Evolutionary conservation across 2,888 invertebrate species (phyloP).

Genomic region (Mesorhabditis spiculigera): DNA sequence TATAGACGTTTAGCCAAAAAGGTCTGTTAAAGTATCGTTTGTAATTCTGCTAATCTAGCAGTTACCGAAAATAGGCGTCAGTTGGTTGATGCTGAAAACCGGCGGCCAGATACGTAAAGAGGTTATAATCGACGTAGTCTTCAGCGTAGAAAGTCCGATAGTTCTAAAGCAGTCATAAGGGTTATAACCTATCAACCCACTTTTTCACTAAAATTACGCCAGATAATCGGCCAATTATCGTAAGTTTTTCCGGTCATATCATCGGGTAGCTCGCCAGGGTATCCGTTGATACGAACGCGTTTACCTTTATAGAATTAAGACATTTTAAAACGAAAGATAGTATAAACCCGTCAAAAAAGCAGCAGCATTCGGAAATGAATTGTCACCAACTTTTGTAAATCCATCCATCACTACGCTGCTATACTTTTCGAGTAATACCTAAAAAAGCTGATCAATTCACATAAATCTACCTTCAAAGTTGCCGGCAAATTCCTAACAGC

Average conservation of each 20-base stretch:
- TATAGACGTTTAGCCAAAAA: constrained; percentile 56
- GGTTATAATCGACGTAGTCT: constrained; percentile 59
- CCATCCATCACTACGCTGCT: constrained; percentile 43
- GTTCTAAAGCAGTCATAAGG: constrained; percentile 19
- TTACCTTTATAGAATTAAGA: no score
- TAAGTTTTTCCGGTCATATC: no score
- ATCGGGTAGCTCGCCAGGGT: no score
- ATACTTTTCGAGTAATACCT: constrained; percentile 23
- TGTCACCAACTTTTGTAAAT: constrained; percentile 61
- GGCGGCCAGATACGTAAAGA: constrained; percentile 59
- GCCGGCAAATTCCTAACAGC: constrained; percentile 57
- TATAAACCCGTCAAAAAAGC: constrained; percentile 57
- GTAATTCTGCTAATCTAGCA: constrained; percentile 11
- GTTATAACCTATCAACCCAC: no score
- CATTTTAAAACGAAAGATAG: no score
- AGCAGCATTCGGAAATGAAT: constrained; percentile 60
- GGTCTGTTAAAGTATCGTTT: constrained; percentile 44
- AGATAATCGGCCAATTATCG: no score
- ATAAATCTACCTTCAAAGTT: constrained; percentile 42
- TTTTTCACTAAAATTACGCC: no score
- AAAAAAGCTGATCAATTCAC: constrained; percentile 8
- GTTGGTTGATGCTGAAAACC: constrained; percentile 59
- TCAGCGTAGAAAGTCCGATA: constrained; percentile 61
- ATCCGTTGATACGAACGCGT: no score
- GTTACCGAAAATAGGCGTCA: constrained; percentile 59